Evolutionary conservation across 2,113 vertebrate genomes (phyloP).

Genomic region (Cynocephalus volans): DNA sequence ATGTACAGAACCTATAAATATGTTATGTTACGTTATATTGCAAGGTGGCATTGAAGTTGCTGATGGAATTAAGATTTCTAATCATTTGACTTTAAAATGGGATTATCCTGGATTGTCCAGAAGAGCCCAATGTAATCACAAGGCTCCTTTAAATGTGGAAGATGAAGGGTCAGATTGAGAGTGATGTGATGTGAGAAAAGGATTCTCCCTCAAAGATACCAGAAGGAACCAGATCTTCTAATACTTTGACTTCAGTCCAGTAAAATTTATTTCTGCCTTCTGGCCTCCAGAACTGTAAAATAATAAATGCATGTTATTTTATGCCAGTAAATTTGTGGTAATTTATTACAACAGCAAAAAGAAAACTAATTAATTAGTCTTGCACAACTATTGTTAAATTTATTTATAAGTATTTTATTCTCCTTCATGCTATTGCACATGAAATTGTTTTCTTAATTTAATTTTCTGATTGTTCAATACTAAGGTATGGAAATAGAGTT

Average conservation of each 20-base stretch:
- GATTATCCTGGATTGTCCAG: background rate
- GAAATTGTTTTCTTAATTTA: background rate
- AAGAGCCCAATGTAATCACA: background rate
- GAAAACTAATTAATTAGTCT: background rate
- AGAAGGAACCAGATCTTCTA: background rate
- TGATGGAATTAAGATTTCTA: background rate
- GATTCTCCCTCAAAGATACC: background rate
- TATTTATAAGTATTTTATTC: background rate
- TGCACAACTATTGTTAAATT: background rate
- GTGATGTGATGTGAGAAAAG: background rate
- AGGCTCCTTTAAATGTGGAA: background rate
- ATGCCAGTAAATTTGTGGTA: background rate
- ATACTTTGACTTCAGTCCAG: background rate
- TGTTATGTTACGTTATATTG: background rate
- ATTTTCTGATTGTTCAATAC: background rate
- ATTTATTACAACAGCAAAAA: background rate
- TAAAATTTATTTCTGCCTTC: background rate
- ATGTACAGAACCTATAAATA: background rate
- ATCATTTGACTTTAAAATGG: background rate
- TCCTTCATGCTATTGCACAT: background rate
- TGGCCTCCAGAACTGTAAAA: background rate
- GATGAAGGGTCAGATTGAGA: background rate
- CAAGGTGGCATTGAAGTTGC: background rate
- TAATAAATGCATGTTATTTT: background rate
- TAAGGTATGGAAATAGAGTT: background rate